These are phyloP conservation scores for Chloropsis cyanopogon DNA, from an alignment of 2,113 vertebrate species.

Conservation along the genomic window DNA sequence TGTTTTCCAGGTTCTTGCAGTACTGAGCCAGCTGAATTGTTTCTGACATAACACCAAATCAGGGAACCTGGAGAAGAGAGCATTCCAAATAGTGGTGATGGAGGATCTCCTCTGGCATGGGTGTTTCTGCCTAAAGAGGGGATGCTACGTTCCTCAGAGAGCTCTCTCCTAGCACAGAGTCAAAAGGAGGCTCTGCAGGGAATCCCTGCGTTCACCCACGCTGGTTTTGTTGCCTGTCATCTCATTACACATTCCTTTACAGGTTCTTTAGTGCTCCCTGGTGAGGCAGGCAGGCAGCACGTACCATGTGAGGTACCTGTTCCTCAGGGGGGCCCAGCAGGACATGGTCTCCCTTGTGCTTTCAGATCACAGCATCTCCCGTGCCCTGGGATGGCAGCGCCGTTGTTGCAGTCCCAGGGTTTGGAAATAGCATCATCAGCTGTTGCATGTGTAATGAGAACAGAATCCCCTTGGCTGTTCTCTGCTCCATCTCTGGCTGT, in stretches of 20 bases:
- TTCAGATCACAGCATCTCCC: not conserved
- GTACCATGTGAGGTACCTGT: accelerated
- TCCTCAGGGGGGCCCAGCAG: not conserved
- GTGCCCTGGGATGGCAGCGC: not conserved
- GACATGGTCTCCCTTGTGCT: not conserved
- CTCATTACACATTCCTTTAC: not conserved
- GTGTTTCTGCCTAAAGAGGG: not conserved
- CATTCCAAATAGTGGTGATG: not conserved
- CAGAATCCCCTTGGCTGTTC: not conserved
- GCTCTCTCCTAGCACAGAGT: not conserved
- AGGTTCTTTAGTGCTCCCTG: not conserved
- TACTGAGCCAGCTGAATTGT: not conserved
- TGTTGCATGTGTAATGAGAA: not conserved
- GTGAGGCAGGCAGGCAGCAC: not conserved
- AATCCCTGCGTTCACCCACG: not conserved
- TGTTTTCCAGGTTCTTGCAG: not conserved
- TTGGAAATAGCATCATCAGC: not conserved
- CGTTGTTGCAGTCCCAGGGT: accelerated
- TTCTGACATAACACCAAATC: not conserved
- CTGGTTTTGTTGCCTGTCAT: not conserved
- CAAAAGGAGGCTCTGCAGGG: not conserved
- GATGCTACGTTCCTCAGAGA: not conserved
- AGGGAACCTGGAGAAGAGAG: not conserved
- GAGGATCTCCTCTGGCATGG: not conserved
- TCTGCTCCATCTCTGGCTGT: not conserved